phyloP scores from a whole-genome alignment of 1,140 invertebrate genomes.

The Helicoverpa armigera region DNA sequence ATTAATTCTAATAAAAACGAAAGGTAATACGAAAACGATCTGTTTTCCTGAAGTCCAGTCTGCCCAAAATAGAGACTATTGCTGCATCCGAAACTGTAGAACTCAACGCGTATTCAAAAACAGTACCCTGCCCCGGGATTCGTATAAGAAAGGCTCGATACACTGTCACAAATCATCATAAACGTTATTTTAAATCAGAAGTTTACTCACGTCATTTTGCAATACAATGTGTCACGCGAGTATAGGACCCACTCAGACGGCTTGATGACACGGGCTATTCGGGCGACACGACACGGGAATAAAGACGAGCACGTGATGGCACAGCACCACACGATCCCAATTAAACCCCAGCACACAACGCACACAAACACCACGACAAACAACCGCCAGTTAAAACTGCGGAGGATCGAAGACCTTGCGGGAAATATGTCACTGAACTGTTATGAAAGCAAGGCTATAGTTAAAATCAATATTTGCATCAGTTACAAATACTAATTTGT shows the following conservation, averaged over 20 bases:
- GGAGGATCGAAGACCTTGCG: background rate
- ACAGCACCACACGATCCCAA: conserved; percentile 9
- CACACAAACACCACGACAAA: background rate
- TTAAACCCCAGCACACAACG: conserved; percentile 13
- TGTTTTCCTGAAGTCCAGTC: background rate
- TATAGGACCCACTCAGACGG: conserved; percentile 14
- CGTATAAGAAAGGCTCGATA: too few species aligned
- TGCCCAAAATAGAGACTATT: background rate
- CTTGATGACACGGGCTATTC: conserved; percentile 24
- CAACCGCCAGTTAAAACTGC: background rate
- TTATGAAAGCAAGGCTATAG: conserved; percentile 13
- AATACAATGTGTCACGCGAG: conserved; percentile 18
- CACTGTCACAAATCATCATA: too few species aligned
- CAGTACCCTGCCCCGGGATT: background rate
- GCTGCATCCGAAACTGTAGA: background rate
- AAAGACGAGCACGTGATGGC: conserved; percentile 30
- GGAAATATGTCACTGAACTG: conserved; percentile 19
- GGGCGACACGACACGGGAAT: conserved; percentile 26
- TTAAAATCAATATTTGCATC: conserved; percentile 11
- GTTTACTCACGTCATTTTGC: conserved; percentile 37
- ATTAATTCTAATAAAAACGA: conserved; percentile 39
- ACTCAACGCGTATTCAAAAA: background rate
- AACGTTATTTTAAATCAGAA: background rate
- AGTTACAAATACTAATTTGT: conserved; percentile 3
- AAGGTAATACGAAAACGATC: conserved; percentile 12